These are phyloP conservation scores for Limnothrissa miodon DNA, from an alignment of 2,113 vertebrate species.

Conservation along the genomic window DNA sequence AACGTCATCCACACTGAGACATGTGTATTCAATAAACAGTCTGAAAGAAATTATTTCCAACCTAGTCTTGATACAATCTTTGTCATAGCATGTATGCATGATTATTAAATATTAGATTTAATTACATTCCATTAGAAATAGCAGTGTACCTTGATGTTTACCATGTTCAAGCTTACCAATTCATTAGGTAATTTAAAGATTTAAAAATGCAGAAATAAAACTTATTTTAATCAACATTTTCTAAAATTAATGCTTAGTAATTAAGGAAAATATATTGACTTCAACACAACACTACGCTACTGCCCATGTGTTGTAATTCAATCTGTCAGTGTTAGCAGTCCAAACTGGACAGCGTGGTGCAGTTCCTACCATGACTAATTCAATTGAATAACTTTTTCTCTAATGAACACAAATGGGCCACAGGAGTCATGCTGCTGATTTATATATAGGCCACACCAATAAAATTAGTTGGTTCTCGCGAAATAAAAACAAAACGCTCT, in stretches of 20 bases:
- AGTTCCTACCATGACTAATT: neutral
- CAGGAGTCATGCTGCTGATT: neutral
- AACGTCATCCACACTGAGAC: neutral
- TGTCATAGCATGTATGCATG: neutral
- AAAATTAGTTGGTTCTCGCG: no score
- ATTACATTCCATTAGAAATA: neutral
- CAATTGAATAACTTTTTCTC: neutral
- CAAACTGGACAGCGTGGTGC: neutral
- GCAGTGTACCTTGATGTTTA: neutral
- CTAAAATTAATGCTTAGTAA: neutral
- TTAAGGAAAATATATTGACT: no score
- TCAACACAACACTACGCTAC: neutral
- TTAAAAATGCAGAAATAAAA: neutral
- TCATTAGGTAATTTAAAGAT: no score
- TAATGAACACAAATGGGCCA: neutral
- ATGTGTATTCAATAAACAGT: neutral
- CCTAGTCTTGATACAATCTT: neutral
- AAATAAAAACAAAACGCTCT: no score
- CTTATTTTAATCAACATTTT: neutral
- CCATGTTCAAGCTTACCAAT: neutral
- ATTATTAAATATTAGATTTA: no score
- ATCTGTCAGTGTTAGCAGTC: neutral
- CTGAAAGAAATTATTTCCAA: neutral
- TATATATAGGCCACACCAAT: neutral
- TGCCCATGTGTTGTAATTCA: neutral